Evolutionary conservation across 1,140 invertebrate genomes (phyloP).

Genomic region (Hirudo medicinalis): DNA sequence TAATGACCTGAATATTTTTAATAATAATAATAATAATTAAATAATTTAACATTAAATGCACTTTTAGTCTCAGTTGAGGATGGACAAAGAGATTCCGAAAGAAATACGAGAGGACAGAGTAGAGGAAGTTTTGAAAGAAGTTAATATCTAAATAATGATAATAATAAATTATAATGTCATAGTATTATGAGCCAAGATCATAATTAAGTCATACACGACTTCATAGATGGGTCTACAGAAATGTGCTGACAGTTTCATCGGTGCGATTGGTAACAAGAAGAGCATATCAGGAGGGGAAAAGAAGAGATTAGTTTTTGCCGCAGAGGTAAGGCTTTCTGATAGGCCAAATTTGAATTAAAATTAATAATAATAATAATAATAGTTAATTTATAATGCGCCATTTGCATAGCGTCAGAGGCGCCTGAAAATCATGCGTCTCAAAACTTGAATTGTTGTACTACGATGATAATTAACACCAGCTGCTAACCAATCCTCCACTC

Average conservation of each 20-base stretch:
- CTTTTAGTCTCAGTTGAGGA: constrained; percentile 69
- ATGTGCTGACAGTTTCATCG: constrained; percentile 61
- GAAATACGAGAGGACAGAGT: constrained; percentile 64
- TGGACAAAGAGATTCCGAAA: constrained; percentile 68
- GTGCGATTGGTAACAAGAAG: constrained; percentile 51
- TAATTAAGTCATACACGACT: too few relatives aligned
- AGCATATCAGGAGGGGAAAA: constrained; percentile 90
- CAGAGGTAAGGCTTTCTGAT: constrained; percentile 50
- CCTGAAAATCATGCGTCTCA: background rate
- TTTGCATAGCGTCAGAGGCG: too few relatives aligned
- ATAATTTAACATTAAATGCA: background rate
- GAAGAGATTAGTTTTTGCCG: constrained; percentile 86
- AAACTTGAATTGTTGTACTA: constrained; percentile 3
- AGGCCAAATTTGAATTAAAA: background rate
- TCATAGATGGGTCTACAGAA: constrained; percentile 60
- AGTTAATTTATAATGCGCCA: too few relatives aligned
- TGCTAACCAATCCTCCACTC: constrained; percentile 81
- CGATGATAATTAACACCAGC: constrained; percentile 20
- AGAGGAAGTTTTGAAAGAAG: constrained; percentile 70
- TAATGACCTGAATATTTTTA: too few relatives aligned
- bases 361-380: too few relatives aligned
- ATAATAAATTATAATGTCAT: too few relatives aligned
- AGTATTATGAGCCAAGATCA: too few relatives aligned
- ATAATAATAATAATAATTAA: too few relatives aligned
- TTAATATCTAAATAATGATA: background rate